Conservation (phyloP, 2,113 vertebrate species). For the Epinephelus lanceolatus region DNA sequence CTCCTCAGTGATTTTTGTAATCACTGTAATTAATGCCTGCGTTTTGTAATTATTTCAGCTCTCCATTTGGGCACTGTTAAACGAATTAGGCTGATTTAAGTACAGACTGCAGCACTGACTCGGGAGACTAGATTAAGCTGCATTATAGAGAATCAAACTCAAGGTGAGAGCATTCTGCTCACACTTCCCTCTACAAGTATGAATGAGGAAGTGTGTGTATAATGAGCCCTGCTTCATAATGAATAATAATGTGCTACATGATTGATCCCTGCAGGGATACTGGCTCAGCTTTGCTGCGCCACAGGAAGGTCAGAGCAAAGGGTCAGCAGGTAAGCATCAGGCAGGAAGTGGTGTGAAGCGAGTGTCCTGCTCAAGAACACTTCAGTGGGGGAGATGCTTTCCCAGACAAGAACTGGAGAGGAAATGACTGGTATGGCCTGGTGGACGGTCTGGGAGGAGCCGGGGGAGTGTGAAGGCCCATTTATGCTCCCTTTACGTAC, state of each 20-base stretch:
- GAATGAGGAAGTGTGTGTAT: constrained; percentile 7
- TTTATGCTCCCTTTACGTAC: too few relatives aligned
- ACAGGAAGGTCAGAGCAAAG: constrained; percentile 27
- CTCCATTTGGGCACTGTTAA: not conserved
- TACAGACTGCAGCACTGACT: not conserved
- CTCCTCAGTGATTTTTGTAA: not conserved
- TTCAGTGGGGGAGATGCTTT: not conserved
- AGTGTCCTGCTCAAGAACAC: not conserved
- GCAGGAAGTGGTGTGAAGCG: not conserved
- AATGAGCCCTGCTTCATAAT: constrained; percentile 29
- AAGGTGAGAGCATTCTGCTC: not conserved
- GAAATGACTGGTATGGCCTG: not conserved
- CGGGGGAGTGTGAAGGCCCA: too few relatives aligned
- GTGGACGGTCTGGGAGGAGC: too few relatives aligned
- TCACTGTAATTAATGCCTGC: not conserved
- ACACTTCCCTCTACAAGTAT: not conserved
- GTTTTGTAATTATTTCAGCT: constrained; percentile 1
- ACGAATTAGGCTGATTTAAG: not conserved
- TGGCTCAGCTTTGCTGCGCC: not conserved
- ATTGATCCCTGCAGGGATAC: constrained; percentile 33
- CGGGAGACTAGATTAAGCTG: not conserved
- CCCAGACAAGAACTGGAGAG: not conserved
- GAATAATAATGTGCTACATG: constrained; percentile 34
- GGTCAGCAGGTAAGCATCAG: not conserved
- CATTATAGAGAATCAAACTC: not conserved